Base-by-base conservation (phyloP, 2,888 invertebrate genomes). In the Tuta absoluta region DNA sequence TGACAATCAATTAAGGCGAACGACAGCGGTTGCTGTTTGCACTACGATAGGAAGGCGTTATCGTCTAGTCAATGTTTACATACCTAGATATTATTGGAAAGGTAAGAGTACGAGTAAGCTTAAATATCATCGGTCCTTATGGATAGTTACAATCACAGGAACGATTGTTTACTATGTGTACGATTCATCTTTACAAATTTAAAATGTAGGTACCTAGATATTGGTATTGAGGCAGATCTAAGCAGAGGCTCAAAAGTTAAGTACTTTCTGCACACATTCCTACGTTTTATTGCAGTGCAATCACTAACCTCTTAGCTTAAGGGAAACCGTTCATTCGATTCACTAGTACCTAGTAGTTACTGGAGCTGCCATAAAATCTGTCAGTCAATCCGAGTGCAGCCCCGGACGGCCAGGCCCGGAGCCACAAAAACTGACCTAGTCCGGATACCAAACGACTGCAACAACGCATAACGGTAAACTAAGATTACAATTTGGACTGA, bases 341-440 rank as follows among this genome's bases (percentile, higher is more conserved):
- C 17, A 2, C 3, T 45, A 12, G 49, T 49, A 33, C 8, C 33
- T 33, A 33, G n/a, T 51, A 12, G 12, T 10, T 19, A 21, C 23
- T 21, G 51, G 19, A 3, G 51, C 24, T 12, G 28, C 28, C 38
- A 19, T 24, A 62, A 65, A 65, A 62, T 38, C 49, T 37, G 62
- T 62, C 58, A 58, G 62, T 38, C 17, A 28, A 19, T 62, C 48
- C 61, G 53, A 63, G 45, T 68, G 69, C 67, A 45, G n/a, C n/a
- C n/a, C n/a, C n/a, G 17, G 45, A n/a, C 14, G 14, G 41, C 14
- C 45, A 11, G 17, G 10, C 33, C 45, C 45, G 65, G 24, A 61
- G 57, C 67, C 73, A 88, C 85, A 91, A 91, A 91, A 91, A 91
- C 75, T 89, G 91, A 90, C 91, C 91, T 88, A 83, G 83, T 89